phyloP scores from a whole-genome alignment of 2,888 invertebrate genomes.

The Sturmia bella region DNA sequence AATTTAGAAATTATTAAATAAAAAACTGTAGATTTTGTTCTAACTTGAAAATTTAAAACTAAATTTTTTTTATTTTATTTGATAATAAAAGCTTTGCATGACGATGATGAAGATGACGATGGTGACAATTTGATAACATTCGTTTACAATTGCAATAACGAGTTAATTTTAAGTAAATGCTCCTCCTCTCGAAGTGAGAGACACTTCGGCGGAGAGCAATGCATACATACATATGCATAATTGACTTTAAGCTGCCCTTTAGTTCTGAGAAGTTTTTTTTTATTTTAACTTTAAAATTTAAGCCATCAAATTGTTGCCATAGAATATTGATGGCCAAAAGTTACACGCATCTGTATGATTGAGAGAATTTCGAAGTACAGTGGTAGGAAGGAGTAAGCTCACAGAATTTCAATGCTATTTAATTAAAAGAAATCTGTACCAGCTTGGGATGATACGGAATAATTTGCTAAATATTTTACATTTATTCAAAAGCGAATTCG shows the following conservation, averaged over 20 bases:
- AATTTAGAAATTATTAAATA: conserved; percentile 53
- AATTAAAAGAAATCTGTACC: too few species aligned
- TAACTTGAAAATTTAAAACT: conserved; percentile 56
- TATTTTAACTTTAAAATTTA: too few species aligned
- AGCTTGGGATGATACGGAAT: too few species aligned
- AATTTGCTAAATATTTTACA: too few species aligned
- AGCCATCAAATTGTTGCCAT: too few species aligned
- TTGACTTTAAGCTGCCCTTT: background rate
- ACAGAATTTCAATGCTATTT: too few species aligned
- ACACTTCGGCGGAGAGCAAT: background rate
- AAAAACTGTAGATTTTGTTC: conserved; percentile 64
- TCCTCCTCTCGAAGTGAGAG: background rate
- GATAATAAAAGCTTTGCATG: conserved; percentile 53
- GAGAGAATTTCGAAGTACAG: too few species aligned
- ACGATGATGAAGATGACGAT: conserved; percentile 20
- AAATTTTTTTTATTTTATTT: conserved; percentile 36
- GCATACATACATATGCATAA: background rate
- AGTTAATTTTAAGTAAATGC: conserved; percentile 40
- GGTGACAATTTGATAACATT: conserved; percentile 47
- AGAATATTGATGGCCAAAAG: too few species aligned
- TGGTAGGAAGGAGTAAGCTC: too few species aligned
- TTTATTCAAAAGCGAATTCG: too few species aligned
- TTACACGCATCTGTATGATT: too few species aligned
- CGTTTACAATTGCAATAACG: conserved; percentile 31
- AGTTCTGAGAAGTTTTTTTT: conserved; percentile 32